Evolutionary conservation across 2,888 invertebrate genomes (phyloP).

Genomic region (Physocephala rufipes): DNA sequence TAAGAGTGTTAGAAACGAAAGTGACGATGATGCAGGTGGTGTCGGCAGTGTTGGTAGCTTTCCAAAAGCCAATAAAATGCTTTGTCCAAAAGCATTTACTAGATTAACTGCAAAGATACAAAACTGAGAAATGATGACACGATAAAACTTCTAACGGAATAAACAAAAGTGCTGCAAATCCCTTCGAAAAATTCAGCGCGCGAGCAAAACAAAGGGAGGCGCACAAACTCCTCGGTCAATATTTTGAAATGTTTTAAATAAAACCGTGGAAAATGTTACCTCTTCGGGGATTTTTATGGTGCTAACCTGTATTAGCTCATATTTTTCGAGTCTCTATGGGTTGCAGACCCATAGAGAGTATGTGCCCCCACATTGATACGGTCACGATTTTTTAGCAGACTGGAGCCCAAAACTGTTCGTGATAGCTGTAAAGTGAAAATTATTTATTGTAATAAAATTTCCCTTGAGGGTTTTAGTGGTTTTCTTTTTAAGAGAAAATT

Average conservation of each 20-base stretch:
- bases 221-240: background rate
- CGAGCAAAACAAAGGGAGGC: background rate
- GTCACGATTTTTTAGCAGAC: background rate
- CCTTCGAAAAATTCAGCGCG: background rate
- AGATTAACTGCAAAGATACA: background rate
- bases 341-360: no score
- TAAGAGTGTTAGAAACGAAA: background rate
- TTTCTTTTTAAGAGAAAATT: no score
- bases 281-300: background rate
- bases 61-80: background rate
- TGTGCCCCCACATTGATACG: no score
- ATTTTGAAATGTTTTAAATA: no score
- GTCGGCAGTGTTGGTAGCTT: background rate
- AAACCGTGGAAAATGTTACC: no score
- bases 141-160: background rate
- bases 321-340: background rate
- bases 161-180: background rate
- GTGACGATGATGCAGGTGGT: background rate
- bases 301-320: background rate
- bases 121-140: background rate
- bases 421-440: slow-evolving; percentile 3
- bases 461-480: background rate
- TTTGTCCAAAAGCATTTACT: background rate
- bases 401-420: background rate
- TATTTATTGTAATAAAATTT: background rate